phyloP scores from a whole-genome alignment of 2,113 vertebrate genomes.

The Garra rufa region DNA sequence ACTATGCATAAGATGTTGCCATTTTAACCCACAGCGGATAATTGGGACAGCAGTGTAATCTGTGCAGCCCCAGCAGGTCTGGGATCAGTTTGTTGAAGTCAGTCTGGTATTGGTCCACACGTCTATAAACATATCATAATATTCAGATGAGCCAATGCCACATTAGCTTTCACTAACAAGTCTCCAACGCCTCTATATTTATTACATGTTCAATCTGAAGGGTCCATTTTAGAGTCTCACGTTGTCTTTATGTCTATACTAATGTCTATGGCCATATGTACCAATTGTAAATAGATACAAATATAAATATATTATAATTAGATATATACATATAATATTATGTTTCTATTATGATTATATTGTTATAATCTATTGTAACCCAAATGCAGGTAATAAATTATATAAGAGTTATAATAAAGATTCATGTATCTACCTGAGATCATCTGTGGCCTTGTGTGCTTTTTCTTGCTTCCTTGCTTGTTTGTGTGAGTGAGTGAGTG shows the following conservation, averaged over 20 bases:
- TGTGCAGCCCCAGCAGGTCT: conserved; percentile 58
- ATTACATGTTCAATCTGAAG: conserved; percentile 33
- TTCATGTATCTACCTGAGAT: conserved; percentile 46
- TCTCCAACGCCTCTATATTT: conserved; percentile 22
- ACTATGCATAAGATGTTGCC: conserved; percentile 48
- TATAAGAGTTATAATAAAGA: conserved; percentile 58
- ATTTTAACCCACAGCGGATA: conserved; percentile 23
- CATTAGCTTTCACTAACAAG: conserved; percentile 31
- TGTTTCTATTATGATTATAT: conserved; percentile 58
- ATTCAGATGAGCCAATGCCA: conserved; percentile 45
- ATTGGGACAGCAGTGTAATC: conserved; percentile 32
- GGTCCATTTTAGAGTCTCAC: conserved; percentile 19
- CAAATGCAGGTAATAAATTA: conserved; percentile 55
- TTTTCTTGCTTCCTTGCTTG: background rate
- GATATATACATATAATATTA: conserved; percentile 44
- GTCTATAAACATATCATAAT: conserved; percentile 38
- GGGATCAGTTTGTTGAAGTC: conserved; percentile 45
- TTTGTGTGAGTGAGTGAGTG: background rate
- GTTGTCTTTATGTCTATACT: conserved; percentile 38
- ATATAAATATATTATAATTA: conserved; percentile 45
- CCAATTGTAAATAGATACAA: conserved; percentile 49
- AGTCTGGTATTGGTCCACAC: conserved; percentile 26
- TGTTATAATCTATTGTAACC: conserved; percentile 52
- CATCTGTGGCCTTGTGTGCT: background rate
- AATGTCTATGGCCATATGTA: conserved; percentile 50